These are phyloP conservation scores for Masticophis lateralis DNA, from an alignment of 2,797 vertebrate species.

Conservation along the genomic window DNA sequence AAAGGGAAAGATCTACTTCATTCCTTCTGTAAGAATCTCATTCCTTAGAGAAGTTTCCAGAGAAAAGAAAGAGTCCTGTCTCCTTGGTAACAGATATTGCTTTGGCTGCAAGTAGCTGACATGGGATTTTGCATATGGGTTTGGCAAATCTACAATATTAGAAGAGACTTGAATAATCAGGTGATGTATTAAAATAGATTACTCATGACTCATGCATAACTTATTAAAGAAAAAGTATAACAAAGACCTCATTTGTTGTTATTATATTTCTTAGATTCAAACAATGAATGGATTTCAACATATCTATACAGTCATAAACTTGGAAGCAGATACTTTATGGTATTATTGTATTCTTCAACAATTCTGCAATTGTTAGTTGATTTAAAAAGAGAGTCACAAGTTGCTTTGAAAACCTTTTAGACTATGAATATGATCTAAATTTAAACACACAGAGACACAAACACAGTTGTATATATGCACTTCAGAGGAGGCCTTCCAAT, in stretches of 20 bases:
- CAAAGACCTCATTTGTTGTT: constrained; percentile 13
- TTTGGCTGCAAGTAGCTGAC: constrained; percentile 52
- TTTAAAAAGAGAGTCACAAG: not conserved
- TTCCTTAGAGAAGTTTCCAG: constrained; percentile 47
- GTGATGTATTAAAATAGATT: constrained; percentile 53
- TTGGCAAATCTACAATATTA: constrained; percentile 41
- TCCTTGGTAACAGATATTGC: constrained; percentile 59
- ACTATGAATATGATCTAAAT: not conserved
- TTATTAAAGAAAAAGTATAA: constrained; percentile 23
- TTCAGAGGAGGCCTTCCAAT: not conserved
- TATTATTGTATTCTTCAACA: not conserved
- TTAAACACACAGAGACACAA: not conserved
- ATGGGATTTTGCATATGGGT: constrained; percentile 41
- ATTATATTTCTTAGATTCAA: not conserved
- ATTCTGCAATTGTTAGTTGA: not conserved
- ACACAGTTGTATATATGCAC: not conserved
- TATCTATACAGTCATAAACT: not conserved
- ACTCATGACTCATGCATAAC: constrained; percentile 21
- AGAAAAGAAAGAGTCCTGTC: constrained; percentile 44
- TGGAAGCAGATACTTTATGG: not conserved
- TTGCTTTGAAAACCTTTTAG: not conserved
- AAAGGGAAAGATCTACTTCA: constrained; percentile 41
- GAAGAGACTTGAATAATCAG: constrained; percentile 51
- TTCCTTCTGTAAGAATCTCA: constrained; percentile 34
- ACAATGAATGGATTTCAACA: not conserved